Evolutionary conservation across 1,140 invertebrate species (phyloP).

Genomic region (Leptopilina clavipes): DNA sequence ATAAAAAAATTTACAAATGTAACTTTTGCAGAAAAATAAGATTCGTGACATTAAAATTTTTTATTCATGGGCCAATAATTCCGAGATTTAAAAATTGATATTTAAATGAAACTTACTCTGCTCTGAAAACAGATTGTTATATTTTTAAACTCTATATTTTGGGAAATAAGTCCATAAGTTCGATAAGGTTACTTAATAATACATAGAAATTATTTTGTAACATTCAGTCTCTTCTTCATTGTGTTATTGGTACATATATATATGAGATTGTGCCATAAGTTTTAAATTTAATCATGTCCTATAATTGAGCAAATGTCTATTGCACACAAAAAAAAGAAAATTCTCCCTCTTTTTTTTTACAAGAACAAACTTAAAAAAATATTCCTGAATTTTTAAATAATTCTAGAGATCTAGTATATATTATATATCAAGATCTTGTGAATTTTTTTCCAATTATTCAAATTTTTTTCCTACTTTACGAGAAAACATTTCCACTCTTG

Average conservation of each 20-base stretch:
- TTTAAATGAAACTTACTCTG: too few species aligned
- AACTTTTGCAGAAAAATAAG: too few species aligned
- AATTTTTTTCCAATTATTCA: neutral
- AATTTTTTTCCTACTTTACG: neutral
- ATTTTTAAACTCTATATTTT: neutral
- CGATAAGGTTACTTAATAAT: neutral
- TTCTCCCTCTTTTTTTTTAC: neutral
- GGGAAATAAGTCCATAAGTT: neutral
- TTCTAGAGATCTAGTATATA: neutral
- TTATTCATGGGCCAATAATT: too few species aligned
- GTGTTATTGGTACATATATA: neutral
- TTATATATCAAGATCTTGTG: neutral
- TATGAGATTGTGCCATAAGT: neutral
- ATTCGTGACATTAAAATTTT: too few species aligned
- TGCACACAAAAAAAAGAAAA: neutral
- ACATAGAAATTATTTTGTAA: neutral
- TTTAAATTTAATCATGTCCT: conserved; percentile 29
- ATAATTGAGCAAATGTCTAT: neutral
- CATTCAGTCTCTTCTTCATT: neutral
- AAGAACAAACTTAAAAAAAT: neutral
- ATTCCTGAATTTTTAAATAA: neutral
- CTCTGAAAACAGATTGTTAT: too few species aligned
- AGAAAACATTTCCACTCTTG: neutral
- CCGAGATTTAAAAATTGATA: too few species aligned
- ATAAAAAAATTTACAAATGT: too few species aligned